Evolutionary conservation across 2,888 invertebrate genomes (phyloP).

Genomic region (Exocentrus adspersus): DNA sequence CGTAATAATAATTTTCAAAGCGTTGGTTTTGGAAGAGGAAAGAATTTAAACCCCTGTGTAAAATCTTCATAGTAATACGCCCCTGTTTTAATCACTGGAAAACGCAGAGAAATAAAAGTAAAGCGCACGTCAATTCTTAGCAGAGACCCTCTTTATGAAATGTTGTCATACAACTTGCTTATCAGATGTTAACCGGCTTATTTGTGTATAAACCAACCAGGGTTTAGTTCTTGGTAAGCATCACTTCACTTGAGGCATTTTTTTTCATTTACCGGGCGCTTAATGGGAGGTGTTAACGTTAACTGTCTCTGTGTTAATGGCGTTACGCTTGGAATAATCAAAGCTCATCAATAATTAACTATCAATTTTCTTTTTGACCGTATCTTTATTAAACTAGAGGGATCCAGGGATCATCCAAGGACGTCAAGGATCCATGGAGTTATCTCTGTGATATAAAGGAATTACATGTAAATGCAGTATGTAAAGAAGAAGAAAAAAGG

Average conservation of each 20-base stretch:
- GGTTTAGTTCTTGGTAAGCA: conserved; percentile 18
- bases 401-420: too few species aligned
- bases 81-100: conserved; percentile 51
- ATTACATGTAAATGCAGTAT: conserved; percentile 37
- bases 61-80: too few species aligned
- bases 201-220: conserved; percentile 38
- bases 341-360: neutral
- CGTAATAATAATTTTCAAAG: too few species aligned
- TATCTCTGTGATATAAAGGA: conserved; percentile 34
- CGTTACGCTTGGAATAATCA: neutral
- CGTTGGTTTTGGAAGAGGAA: too few species aligned
- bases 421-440: too few species aligned
- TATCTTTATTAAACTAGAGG: too few species aligned
- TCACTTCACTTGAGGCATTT: neutral
- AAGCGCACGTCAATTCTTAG: conserved; percentile 59
- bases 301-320: neutral
- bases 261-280: conserved; percentile 3
- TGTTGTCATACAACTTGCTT: conserved; percentile 61
- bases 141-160: conserved; percentile 60
- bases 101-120: conserved; percentile 55
- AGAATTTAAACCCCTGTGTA: too few species aligned
- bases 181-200: conserved; percentile 58
- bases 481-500: conserved; percentile 32
- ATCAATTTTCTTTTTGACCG: neutral
- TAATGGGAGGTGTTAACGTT: conserved; percentile 9